Conservation (phyloP, 2,888 invertebrate genomes). For the Eueremaeus valkanovi region DNA sequence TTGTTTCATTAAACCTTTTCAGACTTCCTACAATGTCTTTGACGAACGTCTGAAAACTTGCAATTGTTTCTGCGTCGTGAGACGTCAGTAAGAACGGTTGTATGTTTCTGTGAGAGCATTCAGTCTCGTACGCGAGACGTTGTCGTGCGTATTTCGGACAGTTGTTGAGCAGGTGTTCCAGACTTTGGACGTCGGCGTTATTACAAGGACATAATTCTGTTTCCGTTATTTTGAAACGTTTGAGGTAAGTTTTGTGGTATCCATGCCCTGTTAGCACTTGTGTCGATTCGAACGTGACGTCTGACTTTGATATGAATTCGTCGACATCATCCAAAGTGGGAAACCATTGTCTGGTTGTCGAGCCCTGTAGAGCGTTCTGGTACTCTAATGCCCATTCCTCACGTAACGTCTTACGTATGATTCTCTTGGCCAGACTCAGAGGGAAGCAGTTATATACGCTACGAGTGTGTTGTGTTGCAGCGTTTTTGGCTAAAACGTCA, state of each 20-base stretch:
- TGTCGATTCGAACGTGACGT: neutral
- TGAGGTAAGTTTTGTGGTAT: neutral
- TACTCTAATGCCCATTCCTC: neutral
- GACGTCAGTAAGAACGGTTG: no score
- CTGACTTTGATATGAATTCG: neutral
- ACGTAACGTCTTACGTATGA: neutral
- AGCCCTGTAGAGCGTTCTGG: neutral
- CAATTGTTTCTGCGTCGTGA: no score
- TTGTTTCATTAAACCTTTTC: no score
- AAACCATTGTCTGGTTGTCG: neutral
- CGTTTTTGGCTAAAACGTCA: neutral
- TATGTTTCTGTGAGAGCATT: no score
- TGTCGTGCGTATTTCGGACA: neutral
- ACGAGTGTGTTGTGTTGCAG: neutral
- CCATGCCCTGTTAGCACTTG: neutral
- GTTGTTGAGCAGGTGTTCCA: neutral
- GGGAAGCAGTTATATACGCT: neutral
- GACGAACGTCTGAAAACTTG: no score
- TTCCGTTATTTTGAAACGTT: neutral
- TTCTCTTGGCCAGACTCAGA: neutral
- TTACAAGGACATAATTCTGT: neutral
- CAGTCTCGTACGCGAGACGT: neutral
- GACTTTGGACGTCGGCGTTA: neutral
- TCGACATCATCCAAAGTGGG: neutral
- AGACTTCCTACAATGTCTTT: no score